Evolutionary conservation across 2,113 vertebrate species (phyloP).

Genomic region (Excalfactoria chinensis): DNA sequence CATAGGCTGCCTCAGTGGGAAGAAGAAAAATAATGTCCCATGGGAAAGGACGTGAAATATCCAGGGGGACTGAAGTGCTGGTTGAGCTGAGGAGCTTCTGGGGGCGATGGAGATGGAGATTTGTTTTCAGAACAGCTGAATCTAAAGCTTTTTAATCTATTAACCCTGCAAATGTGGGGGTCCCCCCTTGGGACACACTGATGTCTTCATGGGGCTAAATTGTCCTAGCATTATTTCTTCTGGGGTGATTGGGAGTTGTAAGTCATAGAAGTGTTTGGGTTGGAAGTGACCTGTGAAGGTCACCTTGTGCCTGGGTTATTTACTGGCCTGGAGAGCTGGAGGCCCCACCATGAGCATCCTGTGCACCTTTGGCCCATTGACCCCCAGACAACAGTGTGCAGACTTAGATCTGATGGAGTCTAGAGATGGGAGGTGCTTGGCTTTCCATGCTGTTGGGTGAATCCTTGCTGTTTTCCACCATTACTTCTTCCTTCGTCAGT

Average conservation of each 20-base stretch:
- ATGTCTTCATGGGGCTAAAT: background rate
- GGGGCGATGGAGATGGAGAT: background rate
- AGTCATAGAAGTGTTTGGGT: background rate
- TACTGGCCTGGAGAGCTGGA: background rate
- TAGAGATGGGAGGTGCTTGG: background rate
- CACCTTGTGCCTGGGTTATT: background rate
- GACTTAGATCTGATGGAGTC: background rate
- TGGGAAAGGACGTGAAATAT: background rate
- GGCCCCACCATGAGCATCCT: accelerated
- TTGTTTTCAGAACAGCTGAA: background rate
- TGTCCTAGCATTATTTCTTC: background rate
- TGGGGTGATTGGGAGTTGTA: background rate
- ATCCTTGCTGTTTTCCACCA: background rate
- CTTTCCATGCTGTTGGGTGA: background rate
- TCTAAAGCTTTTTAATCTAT: background rate
- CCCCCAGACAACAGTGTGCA: background rate
- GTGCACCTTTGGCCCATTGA: accelerated
- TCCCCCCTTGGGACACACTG: background rate
- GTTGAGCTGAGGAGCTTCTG: background rate
- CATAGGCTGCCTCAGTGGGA: slow-evolving; percentile 3
- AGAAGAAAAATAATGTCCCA: background rate
- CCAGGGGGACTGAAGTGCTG: background rate
- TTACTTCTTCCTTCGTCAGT: background rate
- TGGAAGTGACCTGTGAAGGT: too few relatives aligned
- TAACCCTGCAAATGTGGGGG: background rate